Base-by-base conservation (phyloP, 2,797 vertebrate species). In the Chaetophractus vellerosus region DNA sequence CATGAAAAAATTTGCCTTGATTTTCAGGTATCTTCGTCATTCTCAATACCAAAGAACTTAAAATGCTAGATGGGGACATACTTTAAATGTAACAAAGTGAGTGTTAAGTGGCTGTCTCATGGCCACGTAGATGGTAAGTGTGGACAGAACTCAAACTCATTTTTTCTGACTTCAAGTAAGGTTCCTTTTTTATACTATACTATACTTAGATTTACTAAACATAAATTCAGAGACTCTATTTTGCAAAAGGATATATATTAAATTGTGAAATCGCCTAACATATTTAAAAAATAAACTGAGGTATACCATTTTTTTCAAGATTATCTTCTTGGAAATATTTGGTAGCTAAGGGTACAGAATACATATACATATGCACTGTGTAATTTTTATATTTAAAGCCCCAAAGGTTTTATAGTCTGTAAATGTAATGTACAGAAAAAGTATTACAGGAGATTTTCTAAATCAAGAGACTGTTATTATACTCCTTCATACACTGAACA, bases 61-160 rank as follows among this genome's bases (percentile, higher is more conserved):
- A 87, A 95, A 93, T 50, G 55, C 28, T 57, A 72, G 48, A 88
- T 3, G 6, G 81, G 26, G 28, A 79, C 8, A 24, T 18, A 41
- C 19, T 57, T 75, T 80, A 9, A 80, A 12, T 31, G 52, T 80
- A 90, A 90, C 52, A 66, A 85, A 81, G 72, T 24, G 50, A 96
- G 33, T 14, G n/a, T 26, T 63, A 88, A 5, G 5, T 78, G 72
- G 90, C 57, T 64, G 21, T 41, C 78, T 66, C 55, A 64, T 4
- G 50, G 45, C 36, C 15, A 38, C 0, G 0, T 48, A 15, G 48
- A 14, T 82, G 52, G 9, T 63, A 94, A 76, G 16, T 16, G 79
- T 41, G 63, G 28, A n/a, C 33, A 88, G 57, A 85, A 88, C 28
- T 41, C 57, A 86, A 72, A 88, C n/a, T 63, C 16, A 23, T n/a